These are phyloP conservation scores for Rhopilema esculentum DNA, from an alignment of 30 jellyfish, hydroid and myxozoan species.

Conservation along the genomic window DNA sequence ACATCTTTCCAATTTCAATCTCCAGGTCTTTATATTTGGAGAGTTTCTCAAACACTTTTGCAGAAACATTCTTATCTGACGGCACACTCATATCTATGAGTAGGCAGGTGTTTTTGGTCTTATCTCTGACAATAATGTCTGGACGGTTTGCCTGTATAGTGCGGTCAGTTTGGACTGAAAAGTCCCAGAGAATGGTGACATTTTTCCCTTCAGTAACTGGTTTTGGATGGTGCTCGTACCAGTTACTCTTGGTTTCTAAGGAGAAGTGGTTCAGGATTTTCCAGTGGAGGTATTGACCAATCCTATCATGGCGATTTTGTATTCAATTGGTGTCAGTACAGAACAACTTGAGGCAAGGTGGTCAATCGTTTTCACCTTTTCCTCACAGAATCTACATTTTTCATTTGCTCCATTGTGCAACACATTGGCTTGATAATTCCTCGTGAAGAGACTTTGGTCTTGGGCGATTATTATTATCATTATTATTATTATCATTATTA, in stretches of 20 bases:
- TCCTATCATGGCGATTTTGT: slow-evolving; percentile 27
- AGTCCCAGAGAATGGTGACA: slow-evolving; percentile 39
- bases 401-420: slow-evolving; percentile 20
- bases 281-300: slow-evolving; percentile 54
- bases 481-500: too few relatives aligned
- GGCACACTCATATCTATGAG: slow-evolving; percentile 36
- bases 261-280: slow-evolving; percentile 19
- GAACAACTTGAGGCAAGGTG: slow-evolving; percentile 31
- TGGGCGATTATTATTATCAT: too few relatives aligned
- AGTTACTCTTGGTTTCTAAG: slow-evolving; percentile 1
- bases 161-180: neutral
- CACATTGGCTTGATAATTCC: neutral
- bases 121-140: slow-evolving; percentile 48
- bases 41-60: slow-evolving; percentile 28
- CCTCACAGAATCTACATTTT: slow-evolving; percentile 13
- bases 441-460: neutral
- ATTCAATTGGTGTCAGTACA: slow-evolving; percentile 21
- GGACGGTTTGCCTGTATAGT: slow-evolving; percentile 53
- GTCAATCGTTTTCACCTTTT: slow-evolving; percentile 9
- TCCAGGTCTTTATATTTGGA: slow-evolving; percentile 15
- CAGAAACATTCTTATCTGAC: slow-evolving; percentile 19
- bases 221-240: slow-evolving; percentile 54
- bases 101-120: neutral
- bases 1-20: slow-evolving; percentile 40
- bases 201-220: slow-evolving; percentile 23